These are phyloP conservation scores for Grammomys dolichurus DNA, from an alignment of 2,113 vertebrate genomes.

Conservation along the genomic window DNA sequence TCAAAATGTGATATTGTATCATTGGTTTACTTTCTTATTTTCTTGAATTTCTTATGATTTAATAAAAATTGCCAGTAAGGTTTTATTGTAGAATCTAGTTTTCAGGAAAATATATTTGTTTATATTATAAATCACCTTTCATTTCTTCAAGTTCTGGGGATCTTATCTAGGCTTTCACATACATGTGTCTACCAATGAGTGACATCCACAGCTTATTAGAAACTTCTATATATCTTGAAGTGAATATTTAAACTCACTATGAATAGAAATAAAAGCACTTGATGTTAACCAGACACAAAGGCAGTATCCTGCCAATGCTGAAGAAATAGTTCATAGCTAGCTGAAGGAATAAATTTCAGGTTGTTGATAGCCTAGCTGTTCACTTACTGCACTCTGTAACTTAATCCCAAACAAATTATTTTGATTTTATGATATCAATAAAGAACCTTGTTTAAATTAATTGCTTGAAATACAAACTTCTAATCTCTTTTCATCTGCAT, in stretches of 20 bases:
- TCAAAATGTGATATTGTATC: neutral
- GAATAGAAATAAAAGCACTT: neutral
- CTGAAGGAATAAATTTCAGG: neutral
- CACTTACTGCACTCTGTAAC: neutral
- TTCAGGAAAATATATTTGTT: neutral
- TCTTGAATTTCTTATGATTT: neutral
- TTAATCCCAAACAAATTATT: slow-evolving; percentile 2
- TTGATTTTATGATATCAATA: slow-evolving; percentile 21
- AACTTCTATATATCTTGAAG: neutral
- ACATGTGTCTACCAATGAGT: neutral
- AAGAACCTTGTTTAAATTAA: slow-evolving; percentile 11
- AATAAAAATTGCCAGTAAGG: neutral
- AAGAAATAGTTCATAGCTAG: neutral
- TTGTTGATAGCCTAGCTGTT: neutral
- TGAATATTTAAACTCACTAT: neutral
- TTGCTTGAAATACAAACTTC: slow-evolving; percentile 31
- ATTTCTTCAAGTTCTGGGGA: too few relatives aligned
- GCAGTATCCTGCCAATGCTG: neutral
- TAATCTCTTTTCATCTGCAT: slow-evolving; percentile 17
- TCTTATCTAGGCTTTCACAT: neutral
- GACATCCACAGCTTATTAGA: too few relatives aligned
- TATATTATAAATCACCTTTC: neutral
- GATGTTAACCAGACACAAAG: slow-evolving; percentile 19
- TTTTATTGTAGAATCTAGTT: neutral
- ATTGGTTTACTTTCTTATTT: neutral